A percentile compares a stretch with the other conserved stretches of the same genome.
Conservation (phyloP, 2,797 vertebrate species). For the Sebastes oblongus region DNA sequence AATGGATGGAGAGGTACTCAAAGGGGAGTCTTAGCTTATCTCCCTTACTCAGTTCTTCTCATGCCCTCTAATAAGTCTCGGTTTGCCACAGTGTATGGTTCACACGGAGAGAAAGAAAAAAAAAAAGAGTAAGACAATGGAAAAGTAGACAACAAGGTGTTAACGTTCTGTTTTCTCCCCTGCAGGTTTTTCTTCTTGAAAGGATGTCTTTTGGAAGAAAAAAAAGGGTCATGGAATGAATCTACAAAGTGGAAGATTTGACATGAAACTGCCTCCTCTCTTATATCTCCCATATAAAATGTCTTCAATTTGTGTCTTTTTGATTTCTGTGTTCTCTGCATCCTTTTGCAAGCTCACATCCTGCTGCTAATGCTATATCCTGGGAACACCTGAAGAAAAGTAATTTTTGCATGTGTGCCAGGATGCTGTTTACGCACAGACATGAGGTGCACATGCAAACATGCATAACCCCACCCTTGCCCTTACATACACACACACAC, state of each 20-base stretch:
- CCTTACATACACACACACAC: not conserved
- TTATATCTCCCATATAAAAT: not conserved
- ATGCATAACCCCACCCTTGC: not conserved
- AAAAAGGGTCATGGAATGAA: slow-evolving; percentile 31
- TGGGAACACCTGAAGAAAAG: not conserved
- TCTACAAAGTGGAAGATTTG: slow-evolving; percentile 8
- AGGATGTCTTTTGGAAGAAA: slow-evolving; percentile 25
- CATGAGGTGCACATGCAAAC: not conserved
- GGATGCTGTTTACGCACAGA: slow-evolving; percentile 2
- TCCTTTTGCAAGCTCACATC: not conserved
- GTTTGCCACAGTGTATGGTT: slow-evolving; percentile 33
- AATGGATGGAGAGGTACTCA: slow-evolving; percentile 68
- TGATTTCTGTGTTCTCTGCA: not conserved
- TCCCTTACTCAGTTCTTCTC: slow-evolving; percentile 47
- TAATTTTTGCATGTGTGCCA: not conserved
- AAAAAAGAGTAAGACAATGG: slow-evolving; percentile 10
- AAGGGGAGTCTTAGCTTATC: slow-evolving; percentile 56
- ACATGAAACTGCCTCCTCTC: not conserved
- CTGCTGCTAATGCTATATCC: not conserved
- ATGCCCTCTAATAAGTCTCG: slow-evolving; percentile 33
- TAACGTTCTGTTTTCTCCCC: slow-evolving; percentile 28
- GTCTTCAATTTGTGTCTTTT: not conserved
- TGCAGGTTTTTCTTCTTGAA: slow-evolving; percentile 32
- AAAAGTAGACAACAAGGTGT: slow-evolving; percentile 26
- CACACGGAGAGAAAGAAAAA: not conserved